Conservation (phyloP, 2,797 vertebrate genomes). For the Alectoris magna region DNA sequence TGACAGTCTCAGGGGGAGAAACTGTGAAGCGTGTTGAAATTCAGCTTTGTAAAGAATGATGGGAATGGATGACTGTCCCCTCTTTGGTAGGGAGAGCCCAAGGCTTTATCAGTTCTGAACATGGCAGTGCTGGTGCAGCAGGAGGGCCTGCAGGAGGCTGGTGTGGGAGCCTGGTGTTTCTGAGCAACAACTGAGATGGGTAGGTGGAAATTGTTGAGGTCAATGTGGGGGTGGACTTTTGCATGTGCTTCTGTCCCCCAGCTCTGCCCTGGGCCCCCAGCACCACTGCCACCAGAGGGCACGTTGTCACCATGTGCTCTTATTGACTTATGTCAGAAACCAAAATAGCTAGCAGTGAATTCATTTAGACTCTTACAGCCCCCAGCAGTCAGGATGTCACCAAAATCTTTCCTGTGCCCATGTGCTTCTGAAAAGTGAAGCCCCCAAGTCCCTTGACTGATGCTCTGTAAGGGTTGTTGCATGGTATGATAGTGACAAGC, state of each 20-base stretch:
- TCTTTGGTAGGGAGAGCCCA: background rate
- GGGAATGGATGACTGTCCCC: background rate
- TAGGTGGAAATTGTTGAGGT: background rate
- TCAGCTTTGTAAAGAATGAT: background rate
- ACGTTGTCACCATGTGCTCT: background rate
- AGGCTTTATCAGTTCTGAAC: background rate
- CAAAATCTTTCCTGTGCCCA: background rate
- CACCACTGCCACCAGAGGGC: conserved; percentile 55
- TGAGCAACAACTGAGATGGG: background rate
- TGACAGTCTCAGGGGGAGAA: background rate
- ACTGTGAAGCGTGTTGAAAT: background rate
- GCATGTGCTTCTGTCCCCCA: background rate
- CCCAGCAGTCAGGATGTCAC: background rate
- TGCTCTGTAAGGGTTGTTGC: background rate
- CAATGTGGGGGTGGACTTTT: background rate
- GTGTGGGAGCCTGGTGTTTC: background rate
- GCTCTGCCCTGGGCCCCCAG: background rate
- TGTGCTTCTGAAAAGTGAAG: background rate
- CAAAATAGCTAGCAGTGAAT: accelerated
- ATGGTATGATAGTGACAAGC: background rate
- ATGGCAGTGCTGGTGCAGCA: background rate
- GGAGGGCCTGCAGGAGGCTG: background rate
- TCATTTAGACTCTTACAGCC: background rate
- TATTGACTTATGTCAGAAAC: accelerated
- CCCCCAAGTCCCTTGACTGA: background rate